A percentile compares a stretch with the other conserved stretches of the same genome.
Conservation (phyloP, 2,888 invertebrate species). For the Anthoptus insignis region DNA sequence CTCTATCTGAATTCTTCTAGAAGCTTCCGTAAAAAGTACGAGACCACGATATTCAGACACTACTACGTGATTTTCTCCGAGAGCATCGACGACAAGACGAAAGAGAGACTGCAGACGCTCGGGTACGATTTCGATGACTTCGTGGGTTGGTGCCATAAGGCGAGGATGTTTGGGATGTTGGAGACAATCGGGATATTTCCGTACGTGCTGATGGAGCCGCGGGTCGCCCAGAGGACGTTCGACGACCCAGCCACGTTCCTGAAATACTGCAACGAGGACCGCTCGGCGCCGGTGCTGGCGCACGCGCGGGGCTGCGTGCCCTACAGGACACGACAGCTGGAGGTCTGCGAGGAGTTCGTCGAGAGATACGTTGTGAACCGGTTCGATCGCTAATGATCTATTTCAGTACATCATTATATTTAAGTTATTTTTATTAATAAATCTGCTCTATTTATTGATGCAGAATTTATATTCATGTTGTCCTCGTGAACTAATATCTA, state of each 20-base stretch:
- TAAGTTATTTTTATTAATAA: too few species aligned
- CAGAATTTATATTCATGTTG: too few species aligned
- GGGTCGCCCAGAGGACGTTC: conserved; percentile 44
- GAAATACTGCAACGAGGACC: conserved; percentile 40
- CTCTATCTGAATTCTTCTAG: conserved; percentile 66
- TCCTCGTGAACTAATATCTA: too few species aligned
- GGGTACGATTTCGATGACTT: conserved; percentile 39
- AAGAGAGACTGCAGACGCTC: conserved; percentile 51
- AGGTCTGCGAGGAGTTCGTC: conserved; percentile 66
- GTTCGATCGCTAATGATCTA: not conserved
- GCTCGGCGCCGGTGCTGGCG: conserved; percentile 46
- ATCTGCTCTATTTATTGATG: too few species aligned
- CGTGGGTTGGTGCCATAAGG: conserved; percentile 38
- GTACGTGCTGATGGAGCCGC: conserved; percentile 55
- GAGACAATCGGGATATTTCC: conserved; percentile 51
- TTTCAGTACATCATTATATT: too few species aligned
- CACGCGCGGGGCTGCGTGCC: conserved; percentile 16
- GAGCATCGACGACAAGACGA: conserved; percentile 56
- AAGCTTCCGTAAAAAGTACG: conserved; percentile 61
- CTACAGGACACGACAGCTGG: conserved; percentile 48
- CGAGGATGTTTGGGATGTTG: conserved; percentile 42
- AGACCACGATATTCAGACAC: conserved; percentile 56
- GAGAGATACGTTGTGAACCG: conserved; percentile 56
- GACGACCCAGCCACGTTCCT: conserved; percentile 47
- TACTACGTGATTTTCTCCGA: conserved; percentile 63